These are phyloP conservation scores for Thera obeliscata DNA, from an alignment of 2,888 invertebrate species.

Conservation along the genomic window DNA sequence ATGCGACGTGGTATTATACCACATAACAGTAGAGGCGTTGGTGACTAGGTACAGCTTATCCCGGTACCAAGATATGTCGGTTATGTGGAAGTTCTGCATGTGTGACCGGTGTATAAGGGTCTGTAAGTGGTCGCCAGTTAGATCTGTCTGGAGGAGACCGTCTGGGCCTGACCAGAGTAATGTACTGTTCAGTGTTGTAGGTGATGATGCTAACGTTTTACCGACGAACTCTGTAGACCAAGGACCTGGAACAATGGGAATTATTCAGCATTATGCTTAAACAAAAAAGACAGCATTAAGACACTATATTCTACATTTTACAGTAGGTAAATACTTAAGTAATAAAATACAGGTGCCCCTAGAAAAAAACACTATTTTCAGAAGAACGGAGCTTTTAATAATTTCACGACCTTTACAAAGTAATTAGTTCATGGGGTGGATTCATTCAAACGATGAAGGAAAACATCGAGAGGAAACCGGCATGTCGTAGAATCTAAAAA, in stretches of 20 bases:
- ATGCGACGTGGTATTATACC: slow-evolving; percentile 88
- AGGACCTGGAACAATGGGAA: slow-evolving; percentile 82
- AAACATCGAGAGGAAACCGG: too few relatives aligned
- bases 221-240: slow-evolving; percentile 91
- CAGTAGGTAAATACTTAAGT: too few relatives aligned
- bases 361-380: too few relatives aligned
- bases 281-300: too few relatives aligned
- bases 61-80: slow-evolving; percentile 91
- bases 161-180: slow-evolving; percentile 91
- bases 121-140: slow-evolving; percentile 90
- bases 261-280: neutral
- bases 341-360: too few relatives aligned
- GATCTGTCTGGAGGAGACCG: slow-evolving; percentile 91
- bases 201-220: slow-evolving; percentile 85
- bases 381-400: too few relatives aligned
- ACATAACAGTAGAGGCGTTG: slow-evolving; percentile 88
- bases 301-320: too few relatives aligned
- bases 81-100: slow-evolving; percentile 86
- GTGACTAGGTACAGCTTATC: slow-evolving; percentile 90
- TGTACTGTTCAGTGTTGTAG: slow-evolving; percentile 84
- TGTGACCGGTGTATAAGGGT: slow-evolving; percentile 86
- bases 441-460: too few relatives aligned
- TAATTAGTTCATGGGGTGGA: too few relatives aligned
- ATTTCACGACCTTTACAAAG: too few relatives aligned
- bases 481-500: too few relatives aligned